Conservation (phyloP, 2,888 invertebrate species). For the Acheta domesticus region DNA sequence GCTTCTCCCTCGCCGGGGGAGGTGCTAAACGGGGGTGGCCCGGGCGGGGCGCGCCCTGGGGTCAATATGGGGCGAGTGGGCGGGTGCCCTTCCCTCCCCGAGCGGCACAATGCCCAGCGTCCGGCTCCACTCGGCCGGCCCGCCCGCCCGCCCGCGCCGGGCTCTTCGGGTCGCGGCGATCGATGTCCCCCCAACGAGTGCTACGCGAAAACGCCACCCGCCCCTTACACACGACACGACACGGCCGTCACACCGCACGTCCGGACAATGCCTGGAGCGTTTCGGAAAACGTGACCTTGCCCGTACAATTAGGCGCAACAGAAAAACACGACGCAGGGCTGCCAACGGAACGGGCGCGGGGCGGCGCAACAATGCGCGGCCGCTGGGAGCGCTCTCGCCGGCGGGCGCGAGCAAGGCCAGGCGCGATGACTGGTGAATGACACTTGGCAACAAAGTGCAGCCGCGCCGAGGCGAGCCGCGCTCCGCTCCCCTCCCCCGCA, state of each 20-base stretch:
- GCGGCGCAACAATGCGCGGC: constrained; percentile 4
- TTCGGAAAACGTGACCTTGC: constrained; percentile 6
- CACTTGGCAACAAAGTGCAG: constrained; percentile 11
- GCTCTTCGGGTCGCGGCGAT: no score
- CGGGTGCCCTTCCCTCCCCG: background rate
- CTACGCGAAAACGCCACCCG: no score
- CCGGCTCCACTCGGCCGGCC: no score
- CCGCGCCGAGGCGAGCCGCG: background rate
- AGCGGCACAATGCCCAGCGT: no score
- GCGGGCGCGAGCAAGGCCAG: background rate
- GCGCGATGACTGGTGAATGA: background rate
- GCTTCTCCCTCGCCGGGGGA: no score
- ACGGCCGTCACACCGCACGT: background rate
- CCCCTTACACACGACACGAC: no score
- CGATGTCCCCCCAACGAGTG: no score
- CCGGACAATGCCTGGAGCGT: background rate
- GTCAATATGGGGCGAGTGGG: background rate
- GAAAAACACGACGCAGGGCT: background rate
- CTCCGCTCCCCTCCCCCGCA: background rate
- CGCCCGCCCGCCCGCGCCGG: no score
- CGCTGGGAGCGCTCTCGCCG: background rate
- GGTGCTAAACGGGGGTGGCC: background rate
- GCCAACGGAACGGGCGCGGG: background rate
- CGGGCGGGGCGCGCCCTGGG: background rate
- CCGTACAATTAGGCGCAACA: background rate